A percentile compares a stretch with the other conserved stretches of the same genome.
phyloP scores from a whole-genome alignment of 2,113 vertebrate species.

The Tachycineta bicolor region DNA sequence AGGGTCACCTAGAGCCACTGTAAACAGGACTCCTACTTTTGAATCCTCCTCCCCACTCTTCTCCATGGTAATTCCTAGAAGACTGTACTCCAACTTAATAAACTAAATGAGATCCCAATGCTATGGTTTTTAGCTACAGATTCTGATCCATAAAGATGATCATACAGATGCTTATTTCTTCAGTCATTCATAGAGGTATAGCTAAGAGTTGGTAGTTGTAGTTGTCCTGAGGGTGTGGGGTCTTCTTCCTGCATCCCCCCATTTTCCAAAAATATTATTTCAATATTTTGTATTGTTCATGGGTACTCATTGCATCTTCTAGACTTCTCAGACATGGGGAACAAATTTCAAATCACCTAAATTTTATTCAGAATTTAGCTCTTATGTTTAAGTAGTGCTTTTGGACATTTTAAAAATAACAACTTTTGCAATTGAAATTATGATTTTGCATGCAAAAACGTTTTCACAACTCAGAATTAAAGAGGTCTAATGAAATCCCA shows the following conservation, averaged over 20 bases:
- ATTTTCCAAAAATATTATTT: neutral
- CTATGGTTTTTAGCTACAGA: neutral
- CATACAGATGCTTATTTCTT: neutral
- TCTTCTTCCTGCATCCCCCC: neutral
- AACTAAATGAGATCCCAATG: neutral
- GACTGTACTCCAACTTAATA: neutral
- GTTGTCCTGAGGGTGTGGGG: neutral
- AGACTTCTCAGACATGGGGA: neutral
- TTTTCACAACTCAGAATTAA: neutral
- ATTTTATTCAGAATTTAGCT: neutral
- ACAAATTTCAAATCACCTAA: neutral
- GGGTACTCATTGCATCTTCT: neutral
- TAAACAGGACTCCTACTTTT: neutral
- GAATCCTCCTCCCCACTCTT: accelerated
- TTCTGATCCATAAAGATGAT: neutral
- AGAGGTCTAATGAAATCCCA: neutral
- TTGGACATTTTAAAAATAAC: neutral
- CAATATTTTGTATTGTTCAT: neutral
- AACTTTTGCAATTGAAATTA: neutral
- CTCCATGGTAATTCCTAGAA: neutral
- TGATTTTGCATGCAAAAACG: neutral
- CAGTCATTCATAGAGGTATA: neutral
- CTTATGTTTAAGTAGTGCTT: neutral
- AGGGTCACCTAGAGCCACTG: neutral
- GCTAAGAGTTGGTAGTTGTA: neutral